phyloP scores from a whole-genome alignment of 2,797 vertebrate species.

The Pangasius mekongensis region DNA sequence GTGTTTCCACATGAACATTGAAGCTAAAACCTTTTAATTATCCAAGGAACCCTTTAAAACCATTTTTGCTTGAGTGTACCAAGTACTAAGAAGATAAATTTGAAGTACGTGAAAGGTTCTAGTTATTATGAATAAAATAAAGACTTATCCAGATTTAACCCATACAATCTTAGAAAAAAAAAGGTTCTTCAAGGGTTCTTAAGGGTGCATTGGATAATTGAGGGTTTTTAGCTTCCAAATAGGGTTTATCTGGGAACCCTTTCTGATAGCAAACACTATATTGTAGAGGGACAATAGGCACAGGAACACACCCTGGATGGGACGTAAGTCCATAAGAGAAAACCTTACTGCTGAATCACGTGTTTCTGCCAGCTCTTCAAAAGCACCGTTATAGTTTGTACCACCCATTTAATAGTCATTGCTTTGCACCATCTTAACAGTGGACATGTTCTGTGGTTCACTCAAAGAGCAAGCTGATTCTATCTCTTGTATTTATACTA shows the following conservation, averaged over 20 bases:
- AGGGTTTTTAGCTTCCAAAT: not conserved
- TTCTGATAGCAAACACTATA: not conserved
- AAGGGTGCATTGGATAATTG: not conserved
- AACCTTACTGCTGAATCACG: not conserved
- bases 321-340: not conserved
- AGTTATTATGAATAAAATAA: not conserved
- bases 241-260: not conserved
- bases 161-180: not conserved
- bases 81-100: not conserved
- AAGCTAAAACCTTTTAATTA: no score
- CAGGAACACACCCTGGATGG: not conserved
- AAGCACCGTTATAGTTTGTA: not conserved
- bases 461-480: slow-evolving; percentile 12
- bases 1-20: no score
- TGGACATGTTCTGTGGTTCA: not conserved
- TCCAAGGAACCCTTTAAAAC: no score
- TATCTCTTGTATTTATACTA: slow-evolving; percentile 15
- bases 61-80: no score
- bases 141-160: not conserved
- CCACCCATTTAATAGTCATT: slow-evolving; percentile 21
- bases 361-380: not conserved
- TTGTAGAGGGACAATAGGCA: not conserved
- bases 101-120: not conserved
- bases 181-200: not conserved
- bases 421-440: slow-evolving; percentile 6